Conservation (phyloP, 2,113 vertebrate species). For the Melanotaenia duboulayi region DNA sequence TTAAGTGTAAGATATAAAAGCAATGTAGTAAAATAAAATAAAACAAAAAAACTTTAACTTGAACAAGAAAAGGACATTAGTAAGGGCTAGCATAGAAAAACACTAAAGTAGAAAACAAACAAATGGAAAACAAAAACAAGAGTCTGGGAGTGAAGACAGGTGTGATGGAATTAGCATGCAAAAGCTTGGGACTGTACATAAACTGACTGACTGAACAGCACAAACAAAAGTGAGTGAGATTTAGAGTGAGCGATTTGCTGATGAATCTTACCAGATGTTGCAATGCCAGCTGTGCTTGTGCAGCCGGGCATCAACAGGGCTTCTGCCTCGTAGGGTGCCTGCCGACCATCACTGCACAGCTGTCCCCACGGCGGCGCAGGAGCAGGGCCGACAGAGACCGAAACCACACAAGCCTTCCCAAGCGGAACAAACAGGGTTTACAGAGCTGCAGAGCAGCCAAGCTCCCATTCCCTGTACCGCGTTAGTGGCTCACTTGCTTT, state of each 20-base stretch:
- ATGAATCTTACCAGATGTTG: slow-evolving; percentile 76
- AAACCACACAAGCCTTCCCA: slow-evolving; percentile 67
- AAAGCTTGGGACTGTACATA: slow-evolving; percentile 8
- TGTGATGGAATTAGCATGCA: slow-evolving; percentile 41
- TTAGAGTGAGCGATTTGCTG: slow-evolving; percentile 27
- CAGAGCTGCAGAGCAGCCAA: slow-evolving; percentile 68
- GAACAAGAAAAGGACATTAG: background rate
- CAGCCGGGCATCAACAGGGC: slow-evolving; percentile 65
- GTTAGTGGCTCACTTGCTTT: slow-evolving; percentile 72
- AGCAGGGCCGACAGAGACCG: slow-evolving; percentile 51
- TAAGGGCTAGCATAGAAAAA: slow-evolving; percentile 4
- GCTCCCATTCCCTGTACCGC: slow-evolving; percentile 61
- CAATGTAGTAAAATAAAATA: background rate
- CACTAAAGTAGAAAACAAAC: background rate
- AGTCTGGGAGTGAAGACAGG: slow-evolving; percentile 22
- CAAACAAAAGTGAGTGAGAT: slow-evolving; percentile 52
- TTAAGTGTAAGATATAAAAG: slow-evolving; percentile 19
- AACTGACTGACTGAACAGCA: slow-evolving; percentile 42
- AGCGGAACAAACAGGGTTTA: slow-evolving; percentile 79
- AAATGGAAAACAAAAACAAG: background rate
- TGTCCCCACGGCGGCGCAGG: slow-evolving; percentile 63
- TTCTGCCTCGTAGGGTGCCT: slow-evolving; percentile 60
- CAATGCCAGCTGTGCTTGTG: slow-evolving; percentile 73
- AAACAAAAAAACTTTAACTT: background rate
- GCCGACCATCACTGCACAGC: slow-evolving; percentile 61